Conservation (phyloP, 1,140 invertebrate species). For the Drosophila takahashii region DNA sequence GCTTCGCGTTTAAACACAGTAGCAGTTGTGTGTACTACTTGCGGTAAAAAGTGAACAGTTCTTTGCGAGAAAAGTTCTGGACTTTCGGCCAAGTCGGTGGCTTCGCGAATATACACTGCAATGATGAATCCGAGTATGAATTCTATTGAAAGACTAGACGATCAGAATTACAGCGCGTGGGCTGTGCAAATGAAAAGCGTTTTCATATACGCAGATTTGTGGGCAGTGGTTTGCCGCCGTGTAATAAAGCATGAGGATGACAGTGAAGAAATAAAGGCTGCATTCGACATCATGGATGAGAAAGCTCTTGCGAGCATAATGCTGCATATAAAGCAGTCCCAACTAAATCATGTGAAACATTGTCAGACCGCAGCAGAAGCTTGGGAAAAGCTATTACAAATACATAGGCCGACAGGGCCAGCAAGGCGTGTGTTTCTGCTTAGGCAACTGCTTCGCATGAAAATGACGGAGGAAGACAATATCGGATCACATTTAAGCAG, state of each 20-base stretch:
- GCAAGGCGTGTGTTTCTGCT: background rate
- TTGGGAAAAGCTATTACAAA: background rate
- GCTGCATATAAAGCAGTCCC: background rate
- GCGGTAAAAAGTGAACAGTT: background rate
- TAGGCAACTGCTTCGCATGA: background rate
- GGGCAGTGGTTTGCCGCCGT: too few relatives aligned
- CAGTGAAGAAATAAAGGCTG: slow-evolving; percentile 1
- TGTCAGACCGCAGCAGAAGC: background rate
- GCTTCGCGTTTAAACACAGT: background rate
- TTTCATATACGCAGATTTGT: too few relatives aligned
- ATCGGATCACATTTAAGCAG: background rate
- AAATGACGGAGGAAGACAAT: background rate
- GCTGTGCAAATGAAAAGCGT: too few relatives aligned
- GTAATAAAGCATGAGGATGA: background rate
- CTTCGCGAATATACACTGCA: background rate
- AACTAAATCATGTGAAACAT: slow-evolving; percentile 2
- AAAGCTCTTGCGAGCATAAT: slow-evolving; percentile 3
- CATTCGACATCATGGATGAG: background rate
- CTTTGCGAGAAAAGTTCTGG: background rate
- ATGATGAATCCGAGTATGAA: background rate
- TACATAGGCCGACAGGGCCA: background rate
- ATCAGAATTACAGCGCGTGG: too few relatives aligned
- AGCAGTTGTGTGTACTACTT: background rate
- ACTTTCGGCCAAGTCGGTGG: background rate
- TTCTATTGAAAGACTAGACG: background rate